phyloP scores from a whole-genome alignment of 2,888 invertebrate genomes.

The Apamea sordens region DNA sequence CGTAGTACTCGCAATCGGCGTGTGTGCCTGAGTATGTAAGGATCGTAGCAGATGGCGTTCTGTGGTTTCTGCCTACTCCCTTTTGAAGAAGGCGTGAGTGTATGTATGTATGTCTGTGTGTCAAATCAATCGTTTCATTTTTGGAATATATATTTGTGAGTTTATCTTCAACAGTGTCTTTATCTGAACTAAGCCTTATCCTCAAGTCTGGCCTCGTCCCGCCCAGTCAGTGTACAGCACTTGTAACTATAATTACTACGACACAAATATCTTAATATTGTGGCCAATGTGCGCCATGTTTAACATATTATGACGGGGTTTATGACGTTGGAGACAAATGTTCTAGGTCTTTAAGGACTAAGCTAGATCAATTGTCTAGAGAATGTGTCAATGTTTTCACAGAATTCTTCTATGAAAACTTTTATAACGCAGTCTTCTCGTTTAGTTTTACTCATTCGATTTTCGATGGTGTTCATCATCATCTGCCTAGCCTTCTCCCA shows the following conservation, averaged over 20 bases:
- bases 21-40: too few species aligned
- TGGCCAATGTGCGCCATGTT: neutral
- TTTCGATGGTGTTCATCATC: too few species aligned
- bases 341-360: neutral
- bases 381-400: too few species aligned
- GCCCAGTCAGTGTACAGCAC: constrained; percentile 36
- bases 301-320: constrained; percentile 1
- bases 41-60: too few species aligned
- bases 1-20: neutral
- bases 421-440: neutral
- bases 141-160: neutral
- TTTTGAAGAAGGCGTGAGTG: neutral
- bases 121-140: neutral
- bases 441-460: neutral
- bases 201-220: constrained; percentile 4
- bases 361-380: too few species aligned
- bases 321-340: neutral
- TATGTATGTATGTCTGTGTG: neutral
- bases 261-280: constrained; percentile 47
- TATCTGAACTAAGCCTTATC: neutral
- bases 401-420: neutral
- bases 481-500: too few species aligned
- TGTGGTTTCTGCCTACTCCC: too few species aligned
- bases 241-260: constrained; percentile 34
- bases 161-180: neutral